Evolutionary conservation across 2,797 vertebrate genomes (phyloP).

Genomic region (Gephyroberyx darwinii): DNA sequence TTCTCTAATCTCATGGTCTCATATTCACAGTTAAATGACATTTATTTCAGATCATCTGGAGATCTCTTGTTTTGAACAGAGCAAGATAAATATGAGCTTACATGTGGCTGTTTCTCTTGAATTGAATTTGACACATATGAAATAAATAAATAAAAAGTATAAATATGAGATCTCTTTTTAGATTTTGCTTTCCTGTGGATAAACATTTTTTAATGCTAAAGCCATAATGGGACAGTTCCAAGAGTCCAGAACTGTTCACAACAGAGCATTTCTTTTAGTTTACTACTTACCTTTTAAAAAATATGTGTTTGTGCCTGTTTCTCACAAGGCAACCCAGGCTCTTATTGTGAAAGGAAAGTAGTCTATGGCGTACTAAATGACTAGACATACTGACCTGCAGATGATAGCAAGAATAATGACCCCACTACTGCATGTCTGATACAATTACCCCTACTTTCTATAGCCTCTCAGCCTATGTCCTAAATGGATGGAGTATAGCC

Average conservation of each 20-base stretch:
- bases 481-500: slow-evolving; percentile 33
- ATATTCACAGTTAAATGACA: too few relatives aligned
- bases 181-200: too few relatives aligned
- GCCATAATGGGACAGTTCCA: too few relatives aligned
- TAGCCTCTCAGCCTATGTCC: slow-evolving; percentile 17
- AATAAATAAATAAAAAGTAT: too few relatives aligned
- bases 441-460: slow-evolving; percentile 21
- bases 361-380: not conserved
- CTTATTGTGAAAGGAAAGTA: slow-evolving; percentile 12
- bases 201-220: too few relatives aligned
- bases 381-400: slow-evolving; percentile 14
- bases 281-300: not conserved
- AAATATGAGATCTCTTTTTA: too few relatives aligned
- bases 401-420: slow-evolving; percentile 35
- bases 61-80: too few relatives aligned
- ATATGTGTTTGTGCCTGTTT: not conserved
- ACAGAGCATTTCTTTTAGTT: not conserved
- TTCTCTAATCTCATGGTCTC: too few relatives aligned
- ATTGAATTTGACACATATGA: too few relatives aligned
- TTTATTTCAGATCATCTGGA: too few relatives aligned
- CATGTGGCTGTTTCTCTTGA: too few relatives aligned
- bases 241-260: not conserved
- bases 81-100: too few relatives aligned
- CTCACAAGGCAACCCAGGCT: not conserved
- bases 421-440: slow-evolving; percentile 7